A percentile compares a stretch with the other conserved stretches of the same genome.
Conservation (phyloP, 2,113 vertebrate genomes). For the Menura novaehollandiae region DNA sequence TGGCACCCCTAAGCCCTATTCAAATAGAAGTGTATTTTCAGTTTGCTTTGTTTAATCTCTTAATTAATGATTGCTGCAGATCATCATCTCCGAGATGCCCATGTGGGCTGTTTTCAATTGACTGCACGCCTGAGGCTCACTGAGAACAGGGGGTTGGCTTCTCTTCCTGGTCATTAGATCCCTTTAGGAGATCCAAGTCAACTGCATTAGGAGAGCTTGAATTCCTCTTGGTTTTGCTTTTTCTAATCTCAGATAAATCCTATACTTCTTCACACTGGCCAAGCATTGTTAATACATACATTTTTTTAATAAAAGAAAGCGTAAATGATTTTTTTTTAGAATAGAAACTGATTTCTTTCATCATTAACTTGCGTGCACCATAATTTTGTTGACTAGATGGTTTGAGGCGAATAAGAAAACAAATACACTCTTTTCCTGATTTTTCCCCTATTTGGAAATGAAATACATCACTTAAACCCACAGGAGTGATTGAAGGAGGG, state of each 20-base stretch:
- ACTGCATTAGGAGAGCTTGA: neutral
- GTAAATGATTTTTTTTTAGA: neutral
- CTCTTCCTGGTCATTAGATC: neutral
- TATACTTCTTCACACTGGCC: neutral
- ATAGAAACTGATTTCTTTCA: neutral
- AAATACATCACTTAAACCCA: neutral
- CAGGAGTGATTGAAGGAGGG: neutral
- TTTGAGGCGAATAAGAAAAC: neutral
- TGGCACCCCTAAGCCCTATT: neutral
- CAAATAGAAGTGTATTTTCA: neutral
- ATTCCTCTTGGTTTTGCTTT: neutral
- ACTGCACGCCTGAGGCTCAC: neutral
- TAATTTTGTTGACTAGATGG: neutral
- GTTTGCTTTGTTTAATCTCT: neutral
- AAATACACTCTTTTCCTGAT: neutral
- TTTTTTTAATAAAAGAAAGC: neutral
- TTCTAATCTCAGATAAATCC: neutral
- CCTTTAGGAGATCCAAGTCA: neutral
- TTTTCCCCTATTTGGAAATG: neutral
- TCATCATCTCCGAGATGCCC: neutral
- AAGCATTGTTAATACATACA: neutral
- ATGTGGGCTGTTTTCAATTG: neutral
- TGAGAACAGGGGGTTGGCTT: accelerated
- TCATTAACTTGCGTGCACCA: neutral
- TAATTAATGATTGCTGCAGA: neutral